A percentile compares a stretch with the other conserved stretches of the same genome.
phyloP scores from a whole-genome alignment of 2,113 vertebrate species.

The Oryzias javanicus region DNA sequence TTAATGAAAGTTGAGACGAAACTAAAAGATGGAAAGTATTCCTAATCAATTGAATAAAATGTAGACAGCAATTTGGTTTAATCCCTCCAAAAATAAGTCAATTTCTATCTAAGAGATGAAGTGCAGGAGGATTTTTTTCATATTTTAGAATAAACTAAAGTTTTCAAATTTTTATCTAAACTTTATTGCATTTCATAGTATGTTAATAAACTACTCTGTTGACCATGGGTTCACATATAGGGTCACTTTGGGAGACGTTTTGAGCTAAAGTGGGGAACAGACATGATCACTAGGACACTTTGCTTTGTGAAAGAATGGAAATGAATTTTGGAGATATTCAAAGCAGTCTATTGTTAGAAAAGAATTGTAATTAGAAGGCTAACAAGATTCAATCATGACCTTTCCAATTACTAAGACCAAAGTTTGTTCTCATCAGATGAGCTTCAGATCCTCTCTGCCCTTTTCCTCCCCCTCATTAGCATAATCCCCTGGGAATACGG shows the following conservation, averaged over 20 bases:
- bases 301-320: slow-evolving; percentile 18
- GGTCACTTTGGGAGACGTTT: slow-evolving; percentile 14
- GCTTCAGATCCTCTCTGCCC: slow-evolving; percentile 65
- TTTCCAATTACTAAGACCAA: slow-evolving; percentile 63
- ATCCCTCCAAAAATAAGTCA: too few relatives aligned
- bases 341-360: slow-evolving; percentile 54
- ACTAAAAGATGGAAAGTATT: too few relatives aligned
- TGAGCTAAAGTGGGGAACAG: background rate
- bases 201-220: too few relatives aligned
- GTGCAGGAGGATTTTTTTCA: too few relatives aligned
- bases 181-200: too few relatives aligned
- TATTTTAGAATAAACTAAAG: too few relatives aligned
- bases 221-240: background rate
- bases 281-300: slow-evolving; percentile 35
- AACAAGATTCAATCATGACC: slow-evolving; percentile 63
- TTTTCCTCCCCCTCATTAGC: slow-evolving; percentile 68
- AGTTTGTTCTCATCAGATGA: slow-evolving; percentile 66
- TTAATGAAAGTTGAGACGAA: too few relatives aligned
- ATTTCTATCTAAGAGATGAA: too few relatives aligned
- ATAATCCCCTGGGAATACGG: slow-evolving; percentile 66
- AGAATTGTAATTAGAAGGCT: slow-evolving; percentile 53
- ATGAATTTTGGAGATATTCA: slow-evolving; percentile 48
- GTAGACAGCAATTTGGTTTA: too few relatives aligned
- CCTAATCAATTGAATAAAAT: too few relatives aligned
- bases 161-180: too few relatives aligned